Conservation (phyloP, 2,888 invertebrate genomes). For the Tanypteryx hageni region DNA sequence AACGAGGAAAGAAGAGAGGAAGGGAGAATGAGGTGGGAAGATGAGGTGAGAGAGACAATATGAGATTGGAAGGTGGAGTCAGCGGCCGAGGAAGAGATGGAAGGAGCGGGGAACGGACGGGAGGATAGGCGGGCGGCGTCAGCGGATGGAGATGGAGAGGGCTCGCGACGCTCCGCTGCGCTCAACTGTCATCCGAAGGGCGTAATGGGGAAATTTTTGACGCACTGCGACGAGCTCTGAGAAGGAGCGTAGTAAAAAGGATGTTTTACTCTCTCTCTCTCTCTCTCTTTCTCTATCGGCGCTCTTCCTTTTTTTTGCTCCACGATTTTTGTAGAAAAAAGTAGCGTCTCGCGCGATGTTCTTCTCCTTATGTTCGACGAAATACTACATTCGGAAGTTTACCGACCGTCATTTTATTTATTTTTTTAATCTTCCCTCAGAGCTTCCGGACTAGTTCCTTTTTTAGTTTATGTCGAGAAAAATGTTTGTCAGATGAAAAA, state of each 20-base stretch:
- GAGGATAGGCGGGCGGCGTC: neutral
- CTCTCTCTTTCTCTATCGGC: neutral
- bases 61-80: neutral
- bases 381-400: neutral
- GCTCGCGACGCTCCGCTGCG: slow-evolving; percentile 1
- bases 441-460: neutral
- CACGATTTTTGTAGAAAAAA: neutral
- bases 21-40: neutral
- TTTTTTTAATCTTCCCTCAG: neutral
- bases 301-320: neutral
- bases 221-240: slow-evolving; percentile 29
- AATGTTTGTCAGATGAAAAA: too few species aligned
- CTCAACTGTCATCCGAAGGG: slow-evolving; percentile 48
- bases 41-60: neutral
- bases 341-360: neutral
- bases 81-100: neutral
- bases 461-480: neutral
- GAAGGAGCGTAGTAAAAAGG: neutral
- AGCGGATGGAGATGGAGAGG: slow-evolving; percentile 14
- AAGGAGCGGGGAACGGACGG: neutral
- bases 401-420: too few species aligned
- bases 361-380: neutral
- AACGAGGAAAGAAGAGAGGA: neutral
- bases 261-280: neutral
- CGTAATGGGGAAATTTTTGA: slow-evolving; percentile 50